Conservation (phyloP, 2,113 vertebrate species). For the Pelobates fuscus region DNA sequence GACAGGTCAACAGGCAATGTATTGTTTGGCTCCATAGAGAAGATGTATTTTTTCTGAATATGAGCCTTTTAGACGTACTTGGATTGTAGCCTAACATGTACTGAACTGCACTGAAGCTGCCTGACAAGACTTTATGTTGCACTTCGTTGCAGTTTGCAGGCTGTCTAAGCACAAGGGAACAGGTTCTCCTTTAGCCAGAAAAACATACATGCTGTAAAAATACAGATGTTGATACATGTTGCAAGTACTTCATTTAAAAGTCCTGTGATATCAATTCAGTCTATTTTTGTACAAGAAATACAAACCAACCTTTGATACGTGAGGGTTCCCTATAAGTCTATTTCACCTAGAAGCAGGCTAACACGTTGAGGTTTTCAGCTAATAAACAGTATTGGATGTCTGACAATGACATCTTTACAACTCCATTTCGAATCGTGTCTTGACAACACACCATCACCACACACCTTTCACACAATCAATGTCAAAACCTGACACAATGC, state of each 20-base stretch:
- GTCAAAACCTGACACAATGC: constrained; percentile 31
- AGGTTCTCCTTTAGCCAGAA: constrained; percentile 30
- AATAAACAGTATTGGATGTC: constrained; percentile 46
- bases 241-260: constrained; percentile 40
- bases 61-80: too few relatives aligned
- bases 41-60: too few relatives aligned
- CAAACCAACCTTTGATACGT: constrained; percentile 40
- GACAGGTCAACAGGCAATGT: too few relatives aligned
- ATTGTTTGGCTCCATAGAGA: too few relatives aligned
- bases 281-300: constrained; percentile 28
- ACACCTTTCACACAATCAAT: constrained; percentile 45
- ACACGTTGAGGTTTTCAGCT: constrained; percentile 37
- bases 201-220: constrained; percentile 26
- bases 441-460: constrained; percentile 33
- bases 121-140: constrained; percentile 45
- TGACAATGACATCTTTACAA: constrained; percentile 46
- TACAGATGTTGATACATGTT: constrained; percentile 46
- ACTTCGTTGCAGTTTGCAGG: constrained; percentile 11
- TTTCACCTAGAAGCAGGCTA: constrained; percentile 17
- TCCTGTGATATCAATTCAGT: constrained; percentile 39
- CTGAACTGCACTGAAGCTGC: constrained; percentile 28
- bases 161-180: constrained; percentile 38
- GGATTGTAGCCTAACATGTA: too few relatives aligned
- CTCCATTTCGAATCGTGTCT: constrained; percentile 21
- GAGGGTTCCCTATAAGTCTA: constrained; percentile 3